A percentile compares a stretch with the other conserved stretches of the same genome.
phyloP scores from a whole-genome alignment of 1,140 invertebrate genomes.

The Drosophila fuyamai region DNA sequence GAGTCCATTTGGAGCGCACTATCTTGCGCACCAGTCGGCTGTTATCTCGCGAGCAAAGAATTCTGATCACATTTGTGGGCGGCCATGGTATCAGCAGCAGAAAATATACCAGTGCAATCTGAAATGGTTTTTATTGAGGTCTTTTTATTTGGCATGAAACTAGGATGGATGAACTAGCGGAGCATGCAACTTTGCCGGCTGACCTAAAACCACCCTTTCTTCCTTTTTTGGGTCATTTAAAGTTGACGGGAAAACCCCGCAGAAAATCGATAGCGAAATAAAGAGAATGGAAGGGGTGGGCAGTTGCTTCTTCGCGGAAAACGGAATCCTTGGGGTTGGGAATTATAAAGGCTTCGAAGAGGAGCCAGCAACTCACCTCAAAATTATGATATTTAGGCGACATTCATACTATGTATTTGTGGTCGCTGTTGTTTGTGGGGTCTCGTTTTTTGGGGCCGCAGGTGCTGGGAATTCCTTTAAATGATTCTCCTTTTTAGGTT shows the following conservation, averaged over 20 bases:
- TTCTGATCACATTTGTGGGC: slow-evolving; percentile 93
- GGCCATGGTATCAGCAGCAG: slow-evolving; percentile 92
- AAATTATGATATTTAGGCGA: slow-evolving; percentile 90
- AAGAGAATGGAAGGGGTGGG: slow-evolving; percentile 9
- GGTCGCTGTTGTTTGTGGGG: slow-evolving; percentile 29
- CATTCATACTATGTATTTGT: slow-evolving; percentile 87
- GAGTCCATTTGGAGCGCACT: slow-evolving; percentile 95
- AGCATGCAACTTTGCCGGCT: slow-evolving; percentile 59
- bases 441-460: slow-evolving; percentile 18
- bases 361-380: slow-evolving; percentile 86
- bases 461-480: slow-evolving; percentile 16
- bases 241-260: slow-evolving; percentile 51
- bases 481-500: slow-evolving; percentile 39
- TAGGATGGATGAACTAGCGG: slow-evolving; percentile 10
- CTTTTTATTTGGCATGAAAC: slow-evolving; percentile 13
- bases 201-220: slow-evolving; percentile 36
- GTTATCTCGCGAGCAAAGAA: slow-evolving; percentile 94
- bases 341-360: neutral
- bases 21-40: slow-evolving; percentile 94
- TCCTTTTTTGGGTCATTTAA: slow-evolving; percentile 71
- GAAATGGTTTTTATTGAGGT: slow-evolving; percentile 17
- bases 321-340: slow-evolving; percentile 12
- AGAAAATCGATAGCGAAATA: slow-evolving; percentile 69
- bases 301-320: slow-evolving; percentile 14
- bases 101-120: slow-evolving; percentile 73